Evolutionary conservation across 2,888 invertebrate genomes (phyloP), one percentile per base, ranked within the genome.

Genomic region (Chironomus tentans): DNA sequence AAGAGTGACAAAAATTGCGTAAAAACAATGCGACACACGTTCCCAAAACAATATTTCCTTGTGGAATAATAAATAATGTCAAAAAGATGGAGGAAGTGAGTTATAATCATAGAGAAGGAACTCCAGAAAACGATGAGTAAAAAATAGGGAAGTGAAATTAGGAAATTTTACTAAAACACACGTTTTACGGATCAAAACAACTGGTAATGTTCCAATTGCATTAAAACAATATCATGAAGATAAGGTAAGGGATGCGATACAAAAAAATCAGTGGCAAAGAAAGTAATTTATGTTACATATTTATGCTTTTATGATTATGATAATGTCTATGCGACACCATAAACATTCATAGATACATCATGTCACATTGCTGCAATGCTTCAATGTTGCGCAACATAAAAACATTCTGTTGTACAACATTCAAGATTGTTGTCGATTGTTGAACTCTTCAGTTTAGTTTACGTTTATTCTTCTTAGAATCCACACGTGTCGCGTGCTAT

Each of bases 1-100:
- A 28, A 70, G 24, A 70, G 48, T 68, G 46, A 38, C 18, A 65
- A 38, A 70, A 70, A 15, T 46, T 24, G 70, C 48, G 48, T 70
- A 21, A 56, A 70, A 46, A 47, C 70, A 70, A 48, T 46, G 70
- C 48, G 24, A 48, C 48, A 70, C 48, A 70, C 70, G 21, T 47
- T 70, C 70, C 12, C 61, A 28, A 72, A 38, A 72, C 24, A 24
- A 38, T 38, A 38, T 61, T 61, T 62, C 62, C 72, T 38, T 61
- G 62, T 61, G 61, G 62, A 72, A 72, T 72, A 71, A 71, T 71
- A 56, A 50, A 56, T 72, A 50, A 65, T 56, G n/a, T 7, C 65
- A 10, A 65, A 21, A 18, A 56, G n/a, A 56, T 56, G 56, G 56
- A 15, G 18, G 56, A 18, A 56, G 56, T 15, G 56, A 15, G 56